A percentile compares a stretch with the other conserved stretches of the same genome.
Evolutionary conservation across 2,113 vertebrate genomes (phyloP).

Genomic region (Muntiacus reevesi): DNA sequence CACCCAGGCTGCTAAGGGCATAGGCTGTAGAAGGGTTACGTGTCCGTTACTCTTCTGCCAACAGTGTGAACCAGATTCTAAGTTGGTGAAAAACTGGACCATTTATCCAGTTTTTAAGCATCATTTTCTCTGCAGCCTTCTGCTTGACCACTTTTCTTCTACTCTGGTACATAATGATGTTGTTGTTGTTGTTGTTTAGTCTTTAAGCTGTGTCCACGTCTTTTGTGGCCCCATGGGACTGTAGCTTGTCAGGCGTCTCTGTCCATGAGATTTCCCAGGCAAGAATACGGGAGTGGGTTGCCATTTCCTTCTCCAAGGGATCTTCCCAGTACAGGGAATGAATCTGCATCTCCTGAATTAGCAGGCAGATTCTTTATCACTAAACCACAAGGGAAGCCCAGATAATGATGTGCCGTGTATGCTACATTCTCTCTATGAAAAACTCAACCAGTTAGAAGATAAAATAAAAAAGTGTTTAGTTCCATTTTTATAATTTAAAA

Average conservation of each 20-base stretch:
- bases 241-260: not conserved
- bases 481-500: not conserved
- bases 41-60: not conserved
- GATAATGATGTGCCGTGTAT: not conserved
- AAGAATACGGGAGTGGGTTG: not conserved
- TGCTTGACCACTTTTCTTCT: not conserved
- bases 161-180: not conserved
- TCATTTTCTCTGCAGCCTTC: not conserved
- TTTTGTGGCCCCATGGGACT: not conserved
- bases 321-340: not conserved
- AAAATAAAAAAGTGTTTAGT: not conserved
- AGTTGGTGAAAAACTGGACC: not conserved
- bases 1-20: not conserved
- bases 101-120: not conserved
- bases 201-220: not conserved
- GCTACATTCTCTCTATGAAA: not conserved
- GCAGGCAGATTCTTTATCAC: not conserved
- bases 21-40: fast-evolving
- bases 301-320: not conserved
- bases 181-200: not conserved
- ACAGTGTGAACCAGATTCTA: not conserved
- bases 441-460: not conserved
- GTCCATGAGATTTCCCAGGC: not conserved
- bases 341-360: not conserved
- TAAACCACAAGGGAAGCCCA: not conserved